These are phyloP conservation scores for Clarias magur DNA, from an alignment of 2,113 vertebrate genomes.

Conservation along the genomic window DNA sequence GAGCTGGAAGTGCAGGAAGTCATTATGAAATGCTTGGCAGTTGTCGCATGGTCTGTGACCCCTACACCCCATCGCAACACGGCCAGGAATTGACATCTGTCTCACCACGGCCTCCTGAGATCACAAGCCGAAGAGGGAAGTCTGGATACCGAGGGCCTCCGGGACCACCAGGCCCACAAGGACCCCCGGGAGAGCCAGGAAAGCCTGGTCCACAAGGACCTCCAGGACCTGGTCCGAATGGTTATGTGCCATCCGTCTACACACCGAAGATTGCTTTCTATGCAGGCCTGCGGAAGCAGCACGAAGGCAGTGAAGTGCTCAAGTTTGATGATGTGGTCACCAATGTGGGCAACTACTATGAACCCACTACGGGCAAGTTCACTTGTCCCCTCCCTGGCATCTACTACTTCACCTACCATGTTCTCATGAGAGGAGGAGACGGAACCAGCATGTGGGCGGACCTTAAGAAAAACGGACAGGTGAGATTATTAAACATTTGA, in stretches of 20 bases:
- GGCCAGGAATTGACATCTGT: conserved; percentile 78
- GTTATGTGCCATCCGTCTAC: conserved; percentile 86
- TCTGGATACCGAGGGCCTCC: conserved; percentile 83
- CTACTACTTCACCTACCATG: conserved; percentile 97
- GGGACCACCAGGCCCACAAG: conserved; percentile 81
- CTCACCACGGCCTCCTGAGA: conserved; percentile 80
- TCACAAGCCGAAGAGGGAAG: conserved; percentile 82
- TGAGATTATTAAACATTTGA: conserved; percentile 66
- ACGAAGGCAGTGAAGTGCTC: conserved; percentile 90
- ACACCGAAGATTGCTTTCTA: conserved; percentile 95
- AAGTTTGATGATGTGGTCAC: conserved; percentile 97
- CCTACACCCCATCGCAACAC: conserved; percentile 77
- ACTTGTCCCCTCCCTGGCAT: conserved; percentile 93
- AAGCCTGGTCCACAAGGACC: conserved; percentile 88
- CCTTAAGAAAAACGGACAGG: conserved; percentile 93
- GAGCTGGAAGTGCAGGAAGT: conserved; percentile 70
- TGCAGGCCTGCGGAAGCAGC: conserved; percentile 88
- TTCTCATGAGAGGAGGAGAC: conserved; percentile 95
- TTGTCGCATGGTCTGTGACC: conserved; percentile 91
- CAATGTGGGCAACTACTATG: conserved; percentile 97
- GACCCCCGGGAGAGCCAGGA: conserved; percentile 87
- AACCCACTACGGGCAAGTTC: conserved; percentile 94
- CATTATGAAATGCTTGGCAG: conserved; percentile 89
- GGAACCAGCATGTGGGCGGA: conserved; percentile 98
- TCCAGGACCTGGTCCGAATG: conserved; percentile 85